A percentile compares a stretch with the other conserved stretches of the same genome.
phyloP scores from a whole-genome alignment of 2,888 invertebrate genomes.

The Nipponacmea schrenckii region DNA sequence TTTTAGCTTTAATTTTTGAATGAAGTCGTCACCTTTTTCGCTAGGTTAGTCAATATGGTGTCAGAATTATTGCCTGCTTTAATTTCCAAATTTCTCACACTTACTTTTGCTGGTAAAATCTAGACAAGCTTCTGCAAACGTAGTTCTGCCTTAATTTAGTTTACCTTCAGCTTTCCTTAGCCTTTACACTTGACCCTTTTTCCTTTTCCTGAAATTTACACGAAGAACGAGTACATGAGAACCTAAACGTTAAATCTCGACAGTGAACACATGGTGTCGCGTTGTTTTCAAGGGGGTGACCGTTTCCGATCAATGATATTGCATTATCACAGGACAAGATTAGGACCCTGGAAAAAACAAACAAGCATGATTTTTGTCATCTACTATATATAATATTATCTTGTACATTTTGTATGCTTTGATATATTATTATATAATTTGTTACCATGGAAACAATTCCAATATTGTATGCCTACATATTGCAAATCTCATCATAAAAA shows the following conservation, averaged over 20 bases:
- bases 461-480: too few relatives aligned
- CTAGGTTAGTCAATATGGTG: not conserved
- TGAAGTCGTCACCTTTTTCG: not conserved
- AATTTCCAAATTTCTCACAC: not conserved
- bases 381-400: not conserved
- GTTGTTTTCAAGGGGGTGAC: not conserved
- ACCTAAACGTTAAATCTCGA: not conserved
- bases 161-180: not conserved
- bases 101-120: not conserved
- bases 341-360: not conserved
- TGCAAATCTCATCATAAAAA: too few relatives aligned
- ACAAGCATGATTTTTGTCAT: not conserved
- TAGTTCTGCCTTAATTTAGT: constrained; percentile 2
- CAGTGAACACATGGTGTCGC: not conserved
- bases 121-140: constrained; percentile 5
- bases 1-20: constrained; percentile 4
- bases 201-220: constrained; percentile 26
- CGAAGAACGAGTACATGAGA: constrained; percentile 47
- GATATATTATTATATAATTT: too few relatives aligned
- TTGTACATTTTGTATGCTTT: not conserved
- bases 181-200: not conserved
- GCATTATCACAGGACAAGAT: constrained; percentile 6
- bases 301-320: not conserved
- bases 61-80: constrained; percentile 3
- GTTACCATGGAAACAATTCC: too few relatives aligned